Conservation (phyloP, 2,888 invertebrate species). For the Phalera bucephala region DNA sequence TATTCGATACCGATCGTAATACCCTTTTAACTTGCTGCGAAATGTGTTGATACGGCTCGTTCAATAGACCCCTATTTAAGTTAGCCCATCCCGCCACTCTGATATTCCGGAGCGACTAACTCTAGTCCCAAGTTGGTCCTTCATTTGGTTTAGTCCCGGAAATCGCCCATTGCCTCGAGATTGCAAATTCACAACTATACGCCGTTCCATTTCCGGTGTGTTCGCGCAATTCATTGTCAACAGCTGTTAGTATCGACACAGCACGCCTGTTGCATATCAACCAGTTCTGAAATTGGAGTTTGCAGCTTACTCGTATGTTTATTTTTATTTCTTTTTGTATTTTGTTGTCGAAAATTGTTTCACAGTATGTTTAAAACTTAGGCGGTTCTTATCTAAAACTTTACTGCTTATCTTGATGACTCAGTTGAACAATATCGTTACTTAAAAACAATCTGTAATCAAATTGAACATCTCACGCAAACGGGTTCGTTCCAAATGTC, state of each 20-base stretch:
- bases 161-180: slow-evolving; percentile 37
- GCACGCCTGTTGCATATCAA: slow-evolving; percentile 21
- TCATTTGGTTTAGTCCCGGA: slow-evolving; percentile 40
- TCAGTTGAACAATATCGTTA: too few relatives aligned
- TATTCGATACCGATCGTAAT: too few relatives aligned
- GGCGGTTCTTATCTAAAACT: too few relatives aligned
- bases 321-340: too few relatives aligned
- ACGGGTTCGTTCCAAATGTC: neutral
- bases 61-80: slow-evolving; percentile 51
- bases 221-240: slow-evolving; percentile 15
- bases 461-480: too few relatives aligned
- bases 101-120: slow-evolving; percentile 35
- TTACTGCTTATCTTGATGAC: too few relatives aligned
- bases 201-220: slow-evolving; percentile 11
- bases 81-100: slow-evolving; percentile 36
- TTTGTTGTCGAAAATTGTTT: too few relatives aligned
- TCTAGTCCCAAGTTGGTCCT: slow-evolving; percentile 38
- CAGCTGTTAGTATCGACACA: slow-evolving; percentile 17
- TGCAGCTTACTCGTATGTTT: too few relatives aligned
- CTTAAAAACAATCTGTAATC: too few relatives aligned
- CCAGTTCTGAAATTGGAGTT: too few relatives aligned
- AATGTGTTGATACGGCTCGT: slow-evolving; percentile 22
- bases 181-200: slow-evolving; percentile 38
- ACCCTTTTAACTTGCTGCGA: slow-evolving; percentile 20
- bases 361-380: too few relatives aligned